phyloP scores from a whole-genome alignment of 2,797 vertebrate species.

The Malacoraja senta region DNA sequence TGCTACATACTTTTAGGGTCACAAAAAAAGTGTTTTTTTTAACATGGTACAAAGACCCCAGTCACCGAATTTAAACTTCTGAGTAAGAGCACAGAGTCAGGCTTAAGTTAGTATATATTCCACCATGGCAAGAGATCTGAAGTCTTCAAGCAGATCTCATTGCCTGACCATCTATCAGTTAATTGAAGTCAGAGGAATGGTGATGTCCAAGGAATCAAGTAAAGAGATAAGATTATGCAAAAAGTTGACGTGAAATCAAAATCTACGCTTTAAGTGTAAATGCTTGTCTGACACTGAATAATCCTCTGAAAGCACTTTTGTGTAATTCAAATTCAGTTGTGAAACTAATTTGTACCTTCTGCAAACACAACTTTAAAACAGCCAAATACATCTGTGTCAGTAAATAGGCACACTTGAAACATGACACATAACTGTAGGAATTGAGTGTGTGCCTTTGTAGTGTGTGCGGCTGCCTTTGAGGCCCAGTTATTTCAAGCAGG shows the following conservation, averaged over 20 bases:
- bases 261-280: not conserved
- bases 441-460: not conserved
- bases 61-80: conserved; percentile 23
- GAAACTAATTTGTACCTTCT: not conserved
- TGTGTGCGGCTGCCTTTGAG: not conserved
- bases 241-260: conserved; percentile 5
- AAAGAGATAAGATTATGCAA: not conserved
- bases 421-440: not conserved
- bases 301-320: not conserved
- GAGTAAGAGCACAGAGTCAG: not conserved
- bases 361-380: not conserved
- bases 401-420: not conserved
- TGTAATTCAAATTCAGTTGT: not conserved
- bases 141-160: not conserved
- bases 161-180: conserved; percentile 1
- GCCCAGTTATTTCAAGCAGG: not conserved
- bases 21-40: conserved; percentile 24
- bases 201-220: not conserved
- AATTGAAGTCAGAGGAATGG: not conserved
- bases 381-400: not conserved
- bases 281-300: not conserved
- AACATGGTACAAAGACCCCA: conserved; percentile 30
- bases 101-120: not conserved
- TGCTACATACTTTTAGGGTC: conserved; percentile 25
- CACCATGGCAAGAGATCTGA: not conserved